These are phyloP conservation scores for Rhabdomys dilectus DNA, from an alignment of 2,113 vertebrate species.

Conservation along the genomic window DNA sequence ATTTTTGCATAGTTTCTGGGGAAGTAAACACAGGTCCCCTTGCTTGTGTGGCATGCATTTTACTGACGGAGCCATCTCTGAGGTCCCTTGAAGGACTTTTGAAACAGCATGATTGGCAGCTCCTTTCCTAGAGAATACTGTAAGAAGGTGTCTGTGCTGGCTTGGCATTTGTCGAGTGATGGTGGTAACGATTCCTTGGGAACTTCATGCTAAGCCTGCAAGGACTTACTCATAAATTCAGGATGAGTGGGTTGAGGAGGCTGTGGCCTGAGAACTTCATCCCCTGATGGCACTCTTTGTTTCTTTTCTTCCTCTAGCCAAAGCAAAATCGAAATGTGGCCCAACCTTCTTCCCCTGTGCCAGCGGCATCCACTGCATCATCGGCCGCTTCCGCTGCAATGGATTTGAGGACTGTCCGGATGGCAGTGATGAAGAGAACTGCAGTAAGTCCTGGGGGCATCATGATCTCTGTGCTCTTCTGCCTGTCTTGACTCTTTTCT, in stretches of 20 bases:
- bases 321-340: constrained; percentile 94
- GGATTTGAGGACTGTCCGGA: constrained; percentile 98
- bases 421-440: constrained; percentile 97
- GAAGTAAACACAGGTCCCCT: background rate
- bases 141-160: rapidly evolving
- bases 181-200: background rate
- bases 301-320: constrained; percentile 87
- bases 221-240: background rate
- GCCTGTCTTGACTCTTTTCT: rapidly evolving
- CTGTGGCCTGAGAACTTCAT: rapidly evolving
- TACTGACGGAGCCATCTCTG: background rate
- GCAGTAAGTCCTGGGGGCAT: constrained; percentile 91
- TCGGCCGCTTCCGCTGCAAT: constrained; percentile 97
- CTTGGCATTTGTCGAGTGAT: background rate
- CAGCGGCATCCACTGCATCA: constrained; percentile 97
- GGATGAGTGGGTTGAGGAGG: rapidly evolving
- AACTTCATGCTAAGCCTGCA: background rate
- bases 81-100: background rate
- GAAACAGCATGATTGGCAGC: background rate
- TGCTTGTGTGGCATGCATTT: background rate
- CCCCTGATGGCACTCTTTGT: constrained; percentile 8
- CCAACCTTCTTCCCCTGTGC: constrained; percentile 96
- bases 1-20: background rate
- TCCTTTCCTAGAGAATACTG: background rate
- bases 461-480: rapidly evolving